A percentile compares a stretch with the other conserved stretches of the same genome.
Evolutionary conservation across 2,888 invertebrate genomes (phyloP).

Genomic region (Leuctra nigra): DNA sequence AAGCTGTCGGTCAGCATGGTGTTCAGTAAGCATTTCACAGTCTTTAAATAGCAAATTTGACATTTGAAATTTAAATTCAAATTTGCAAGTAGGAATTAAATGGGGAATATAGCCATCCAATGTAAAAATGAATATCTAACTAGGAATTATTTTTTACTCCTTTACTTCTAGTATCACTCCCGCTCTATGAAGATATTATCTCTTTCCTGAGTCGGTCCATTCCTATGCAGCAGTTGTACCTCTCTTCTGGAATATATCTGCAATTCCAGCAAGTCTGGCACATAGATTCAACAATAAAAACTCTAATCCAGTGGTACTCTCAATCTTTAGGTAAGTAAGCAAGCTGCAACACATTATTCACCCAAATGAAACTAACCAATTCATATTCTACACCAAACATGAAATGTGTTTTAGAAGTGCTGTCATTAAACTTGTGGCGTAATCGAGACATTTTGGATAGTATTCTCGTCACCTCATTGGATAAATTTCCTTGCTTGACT

Average conservation of each 20-base stretch:
- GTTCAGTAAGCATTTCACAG: slow-evolving; percentile 4
- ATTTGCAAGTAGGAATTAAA: too few relatives aligned
- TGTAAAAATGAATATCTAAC: too few relatives aligned
- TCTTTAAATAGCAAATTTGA: too few relatives aligned
- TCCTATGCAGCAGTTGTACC: background rate
- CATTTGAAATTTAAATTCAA: too few relatives aligned
- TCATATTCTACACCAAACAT: background rate
- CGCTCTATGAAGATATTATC: background rate
- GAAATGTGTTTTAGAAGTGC: background rate
- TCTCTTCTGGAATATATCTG: background rate
- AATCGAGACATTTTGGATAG: background rate
- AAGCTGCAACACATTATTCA: background rate
- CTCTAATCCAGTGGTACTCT: background rate
- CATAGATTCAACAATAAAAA: background rate
- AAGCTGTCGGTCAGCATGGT: background rate
- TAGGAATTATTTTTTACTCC: too few relatives aligned
- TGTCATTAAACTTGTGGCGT: background rate
- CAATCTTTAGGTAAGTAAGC: background rate
- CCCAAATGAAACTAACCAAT: background rate
- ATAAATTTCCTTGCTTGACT: background rate
- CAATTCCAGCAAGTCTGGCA: background rate
- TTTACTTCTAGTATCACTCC: background rate
- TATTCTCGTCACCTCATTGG: background rate
- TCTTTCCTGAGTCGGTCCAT: background rate
- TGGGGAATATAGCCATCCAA: too few relatives aligned